Evolutionary conservation across 2,113 vertebrate genomes (phyloP).

Genomic region (Chascanopsetta lugubris): DNA sequence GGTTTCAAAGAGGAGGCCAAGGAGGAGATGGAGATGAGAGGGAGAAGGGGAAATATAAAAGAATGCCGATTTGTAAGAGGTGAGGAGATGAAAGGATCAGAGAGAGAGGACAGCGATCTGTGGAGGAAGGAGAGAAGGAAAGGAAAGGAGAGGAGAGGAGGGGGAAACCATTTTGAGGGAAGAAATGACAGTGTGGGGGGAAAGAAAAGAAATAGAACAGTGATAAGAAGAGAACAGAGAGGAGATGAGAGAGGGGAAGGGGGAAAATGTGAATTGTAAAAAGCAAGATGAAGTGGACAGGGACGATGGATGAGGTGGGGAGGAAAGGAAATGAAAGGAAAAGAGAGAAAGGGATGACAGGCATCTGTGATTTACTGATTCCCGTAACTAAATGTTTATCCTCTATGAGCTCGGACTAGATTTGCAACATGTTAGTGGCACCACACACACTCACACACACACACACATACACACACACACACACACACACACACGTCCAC

Average conservation of each 20-base stretch:
- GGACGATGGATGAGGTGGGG: not conserved
- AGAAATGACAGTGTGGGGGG: conserved; percentile 20
- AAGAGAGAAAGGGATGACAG: conserved; percentile 37
- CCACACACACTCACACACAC: conserved; percentile 32
- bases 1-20: conserved; percentile 44
- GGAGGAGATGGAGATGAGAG: conserved; percentile 47
- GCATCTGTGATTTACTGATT: conserved; percentile 56
- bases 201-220: not conserved
- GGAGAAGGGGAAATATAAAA: conserved; percentile 53
- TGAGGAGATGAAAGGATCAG: conserved; percentile 58
- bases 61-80: conserved; percentile 36
- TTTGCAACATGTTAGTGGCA: conserved; percentile 69
- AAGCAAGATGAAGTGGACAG: too few relatives aligned
- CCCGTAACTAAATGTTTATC: conserved; percentile 73
- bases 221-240: not conserved
- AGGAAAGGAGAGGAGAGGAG: not conserved
- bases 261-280: too few relatives aligned
- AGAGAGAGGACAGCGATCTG: conserved; percentile 41
- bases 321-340: not conserved
- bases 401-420: conserved; percentile 68
- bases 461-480: conserved; percentile 47
- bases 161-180: too few relatives aligned
- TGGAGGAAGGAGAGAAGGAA: not conserved
- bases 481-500: conserved; percentile 26
- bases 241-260: not conserved